phyloP scores from a whole-genome alignment of 2,888 invertebrate species.

The Limnephilus rhombicus region DNA sequence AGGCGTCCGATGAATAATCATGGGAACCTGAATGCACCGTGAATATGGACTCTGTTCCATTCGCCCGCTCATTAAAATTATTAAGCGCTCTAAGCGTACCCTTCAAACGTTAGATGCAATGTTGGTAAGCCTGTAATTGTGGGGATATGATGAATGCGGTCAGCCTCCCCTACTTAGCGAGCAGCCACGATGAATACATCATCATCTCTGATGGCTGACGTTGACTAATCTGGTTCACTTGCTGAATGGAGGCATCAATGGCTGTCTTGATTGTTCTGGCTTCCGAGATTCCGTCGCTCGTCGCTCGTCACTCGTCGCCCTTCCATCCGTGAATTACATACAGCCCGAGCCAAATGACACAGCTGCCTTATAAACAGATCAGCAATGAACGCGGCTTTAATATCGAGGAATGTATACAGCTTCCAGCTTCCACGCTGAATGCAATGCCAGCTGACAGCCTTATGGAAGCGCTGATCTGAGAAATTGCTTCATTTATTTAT shows the following conservation, averaged over 20 bases:
- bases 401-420: conserved; percentile 11
- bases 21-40: conserved; percentile 35
- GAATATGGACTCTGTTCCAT: conserved; percentile 34
- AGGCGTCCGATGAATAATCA: conserved; percentile 37
- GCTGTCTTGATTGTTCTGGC: conserved; percentile 41
- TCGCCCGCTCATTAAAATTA: conserved; percentile 47
- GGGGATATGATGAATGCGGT: conserved; percentile 51
- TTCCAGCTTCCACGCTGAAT: not conserved
- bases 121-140: conserved; percentile 49
- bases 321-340: conserved; percentile 2
- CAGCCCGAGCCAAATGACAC: conserved; percentile 35
- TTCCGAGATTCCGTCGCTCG: conserved; percentile 41
- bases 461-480: conserved; percentile 3
- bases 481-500: conserved; percentile 38
- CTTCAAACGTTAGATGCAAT: conserved; percentile 39
- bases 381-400: conserved; percentile 12
- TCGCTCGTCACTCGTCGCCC: not conserved
- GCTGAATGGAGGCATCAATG: conserved; percentile 52
- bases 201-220: conserved; percentile 61
- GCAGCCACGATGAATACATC: conserved; percentile 58
- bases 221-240: conserved; percentile 66
- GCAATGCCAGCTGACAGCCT: conserved; percentile 6
- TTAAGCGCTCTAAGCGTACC: conserved; percentile 33
- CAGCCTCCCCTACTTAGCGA: conserved; percentile 53
- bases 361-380: conserved; percentile 28